phyloP scores from a whole-genome alignment of 1,140 invertebrate species.

The Teleopsis dalmanni region DNA sequence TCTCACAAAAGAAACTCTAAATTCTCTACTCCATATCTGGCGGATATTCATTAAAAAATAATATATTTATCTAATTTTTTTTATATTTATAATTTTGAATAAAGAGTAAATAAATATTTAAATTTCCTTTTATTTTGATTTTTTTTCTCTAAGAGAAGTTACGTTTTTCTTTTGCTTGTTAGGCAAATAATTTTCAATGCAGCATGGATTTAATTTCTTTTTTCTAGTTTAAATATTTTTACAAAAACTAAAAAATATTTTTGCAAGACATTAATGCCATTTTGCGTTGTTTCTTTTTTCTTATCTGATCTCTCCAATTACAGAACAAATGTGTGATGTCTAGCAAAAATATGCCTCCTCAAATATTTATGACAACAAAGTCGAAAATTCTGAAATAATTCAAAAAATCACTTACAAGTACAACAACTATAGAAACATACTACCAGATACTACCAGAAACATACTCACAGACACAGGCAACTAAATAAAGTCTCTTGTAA shows the following conservation, averaged over 20 bases:
- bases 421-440: too few relatives aligned
- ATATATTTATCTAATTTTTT: neutral
- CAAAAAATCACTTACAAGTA: too few relatives aligned
- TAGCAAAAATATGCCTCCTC: conserved; percentile 26
- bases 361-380: conserved; percentile 30
- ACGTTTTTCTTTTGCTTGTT: too few relatives aligned
- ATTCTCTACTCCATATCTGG: too few relatives aligned
- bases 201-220: neutral
- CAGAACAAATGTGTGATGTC: conserved; percentile 45
- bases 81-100: neutral
- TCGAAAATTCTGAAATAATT: too few relatives aligned
- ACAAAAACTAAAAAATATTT: neutral
- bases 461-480: too few relatives aligned
- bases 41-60: too few relatives aligned
- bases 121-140: neutral
- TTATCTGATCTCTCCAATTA: conserved; percentile 15
- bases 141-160: neutral
- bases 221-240: neutral
- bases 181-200: too few relatives aligned
- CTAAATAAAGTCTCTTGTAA: too few relatives aligned
- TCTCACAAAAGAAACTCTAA: neutral
- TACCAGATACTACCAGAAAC: too few relatives aligned
- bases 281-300: conserved; percentile 10
- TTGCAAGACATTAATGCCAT: neutral
- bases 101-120: neutral